These are phyloP conservation scores for Ovis canadensis DNA, from an alignment of 2,113 vertebrate species.

Conservation along the genomic window DNA sequence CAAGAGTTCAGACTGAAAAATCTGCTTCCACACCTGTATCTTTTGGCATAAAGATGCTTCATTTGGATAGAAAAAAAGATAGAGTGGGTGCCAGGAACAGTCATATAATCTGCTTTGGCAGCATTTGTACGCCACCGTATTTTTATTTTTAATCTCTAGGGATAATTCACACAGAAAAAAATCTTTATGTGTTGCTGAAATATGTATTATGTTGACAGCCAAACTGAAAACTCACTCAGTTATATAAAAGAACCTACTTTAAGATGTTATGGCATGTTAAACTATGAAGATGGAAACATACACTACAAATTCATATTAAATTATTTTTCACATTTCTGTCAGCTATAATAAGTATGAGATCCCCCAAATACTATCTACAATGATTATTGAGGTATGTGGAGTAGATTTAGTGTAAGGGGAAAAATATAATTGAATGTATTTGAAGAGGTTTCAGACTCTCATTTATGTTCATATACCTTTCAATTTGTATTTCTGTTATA, in stretches of 20 bases:
- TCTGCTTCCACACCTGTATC: constrained; percentile 54
- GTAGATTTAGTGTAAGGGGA: neutral
- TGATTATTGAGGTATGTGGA: neutral
- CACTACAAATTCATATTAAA: neutral
- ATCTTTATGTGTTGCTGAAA: constrained; percentile 54
- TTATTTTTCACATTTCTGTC: neutral
- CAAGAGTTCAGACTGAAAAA: constrained; percentile 34
- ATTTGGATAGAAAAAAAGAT: constrained; percentile 11
- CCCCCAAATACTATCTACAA: neutral
- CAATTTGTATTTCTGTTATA: neutral
- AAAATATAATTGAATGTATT: neutral
- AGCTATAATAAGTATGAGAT: neutral
- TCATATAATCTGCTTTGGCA: constrained; percentile 54
- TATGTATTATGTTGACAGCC: constrained; percentile 37
- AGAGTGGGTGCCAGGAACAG: constrained; percentile 40
- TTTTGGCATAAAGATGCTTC: constrained; percentile 46
- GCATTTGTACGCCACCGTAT: neutral
- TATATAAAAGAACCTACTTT: constrained; percentile 15
- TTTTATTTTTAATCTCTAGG: constrained; percentile 66
- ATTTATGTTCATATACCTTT: neutral
- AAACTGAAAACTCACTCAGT: constrained; percentile 45
- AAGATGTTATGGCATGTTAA: neutral
- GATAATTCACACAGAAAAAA: constrained; percentile 47
- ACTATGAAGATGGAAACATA: neutral
- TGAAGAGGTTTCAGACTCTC: neutral